Percentiles rank a stretch among this genome's conserved stretches.
Evolutionary conservation across 2,113 vertebrate species (phyloP).

Genomic region (Clarias batrachus): DNA sequence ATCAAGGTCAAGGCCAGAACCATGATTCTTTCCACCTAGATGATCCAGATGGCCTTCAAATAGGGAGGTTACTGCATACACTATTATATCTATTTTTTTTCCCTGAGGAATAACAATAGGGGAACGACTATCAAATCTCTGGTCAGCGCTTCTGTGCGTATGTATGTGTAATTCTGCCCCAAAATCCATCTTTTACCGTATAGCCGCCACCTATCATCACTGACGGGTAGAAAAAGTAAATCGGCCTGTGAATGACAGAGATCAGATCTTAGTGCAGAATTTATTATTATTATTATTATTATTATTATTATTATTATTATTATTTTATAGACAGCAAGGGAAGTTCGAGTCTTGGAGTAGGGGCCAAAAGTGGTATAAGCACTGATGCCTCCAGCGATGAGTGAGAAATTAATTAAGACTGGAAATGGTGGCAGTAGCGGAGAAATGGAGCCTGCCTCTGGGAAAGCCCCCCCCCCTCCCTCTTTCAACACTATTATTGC

Average conservation of each 20-base stretch:
- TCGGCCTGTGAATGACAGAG: constrained; percentile 13
- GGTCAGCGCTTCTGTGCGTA: neutral
- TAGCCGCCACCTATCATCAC: constrained; percentile 24
- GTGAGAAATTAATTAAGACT: constrained; percentile 78
- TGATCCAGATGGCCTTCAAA: neutral
- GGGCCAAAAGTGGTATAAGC: constrained; percentile 12
- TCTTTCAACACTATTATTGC: constrained; percentile 70
- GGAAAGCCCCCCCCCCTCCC: constrained; percentile 51
- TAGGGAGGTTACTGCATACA: neutral
- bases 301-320: no score
- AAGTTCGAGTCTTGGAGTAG: constrained; percentile 20
- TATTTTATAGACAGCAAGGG: constrained; percentile 1
- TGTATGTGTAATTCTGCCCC: neutral
- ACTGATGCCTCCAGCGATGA: constrained; percentile 65
- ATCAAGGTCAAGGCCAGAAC: neutral
- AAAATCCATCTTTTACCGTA: neutral
- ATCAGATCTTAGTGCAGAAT: constrained; percentile 35
- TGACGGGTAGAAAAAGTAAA: constrained; percentile 6
- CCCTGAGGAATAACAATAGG: neutral
- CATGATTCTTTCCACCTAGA: neutral
- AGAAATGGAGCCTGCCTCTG: constrained; percentile 55
- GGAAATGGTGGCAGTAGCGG: constrained; percentile 68
- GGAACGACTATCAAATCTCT: neutral
- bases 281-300: neutral
- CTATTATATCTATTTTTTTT: neutral